A percentile compares a stretch with the other conserved stretches of the same genome.
Conservation (phyloP, 2,888 invertebrate genomes). For the Amblyteles armatorius region DNA sequence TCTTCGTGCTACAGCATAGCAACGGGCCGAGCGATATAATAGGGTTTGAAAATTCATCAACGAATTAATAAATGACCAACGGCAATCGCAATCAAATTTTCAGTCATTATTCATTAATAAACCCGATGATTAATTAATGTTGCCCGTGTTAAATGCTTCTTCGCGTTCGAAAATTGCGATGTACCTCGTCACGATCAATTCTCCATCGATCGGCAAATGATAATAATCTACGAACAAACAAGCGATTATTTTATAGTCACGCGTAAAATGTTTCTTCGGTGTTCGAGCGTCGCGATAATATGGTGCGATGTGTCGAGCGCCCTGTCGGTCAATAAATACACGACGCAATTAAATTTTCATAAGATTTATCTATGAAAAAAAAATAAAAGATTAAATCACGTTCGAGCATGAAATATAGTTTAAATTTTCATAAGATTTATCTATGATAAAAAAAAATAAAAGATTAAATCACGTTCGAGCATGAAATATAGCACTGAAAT, state of each 20-base stretch:
- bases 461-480: neutral
- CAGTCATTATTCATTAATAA: neutral
- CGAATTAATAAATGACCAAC: neutral
- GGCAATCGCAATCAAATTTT: conserved; percentile 2
- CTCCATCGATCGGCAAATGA: neutral
- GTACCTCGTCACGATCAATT: neutral
- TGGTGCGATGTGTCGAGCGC: neutral
- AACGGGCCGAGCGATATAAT: neutral
- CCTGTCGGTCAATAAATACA: neutral
- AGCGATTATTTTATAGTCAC: neutral
- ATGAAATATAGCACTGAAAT: neutral
- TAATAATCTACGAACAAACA: neutral
- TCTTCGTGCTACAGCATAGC: neutral
- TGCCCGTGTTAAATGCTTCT: neutral
- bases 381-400: neutral
- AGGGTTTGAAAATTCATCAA: neutral
- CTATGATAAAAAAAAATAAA: neutral
- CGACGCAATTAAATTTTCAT: neutral
- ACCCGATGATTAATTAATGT: neutral
- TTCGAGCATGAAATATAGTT: neutral
- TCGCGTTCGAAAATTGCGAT: neutral
- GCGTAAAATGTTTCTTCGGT: neutral
- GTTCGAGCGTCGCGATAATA: neutral
- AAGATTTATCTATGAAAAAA: neutral
- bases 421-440: neutral